phyloP scores from a whole-genome alignment of 2,113 vertebrate species.

The Naja naja region DNA sequence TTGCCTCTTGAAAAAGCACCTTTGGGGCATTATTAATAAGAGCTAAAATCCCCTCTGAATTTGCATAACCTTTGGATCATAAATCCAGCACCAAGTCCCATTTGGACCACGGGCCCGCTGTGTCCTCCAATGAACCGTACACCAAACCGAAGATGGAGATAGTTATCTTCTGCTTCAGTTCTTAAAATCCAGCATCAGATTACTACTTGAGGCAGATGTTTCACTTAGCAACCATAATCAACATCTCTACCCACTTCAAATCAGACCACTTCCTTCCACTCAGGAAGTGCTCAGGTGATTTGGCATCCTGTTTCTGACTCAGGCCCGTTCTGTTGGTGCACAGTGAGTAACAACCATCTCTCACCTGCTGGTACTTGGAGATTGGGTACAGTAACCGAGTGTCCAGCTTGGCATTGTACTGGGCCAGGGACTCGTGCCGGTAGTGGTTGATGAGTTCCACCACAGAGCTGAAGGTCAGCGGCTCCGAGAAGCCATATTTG shows the following conservation, averaged over 20 bases:
- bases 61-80: neutral
- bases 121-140: neutral
- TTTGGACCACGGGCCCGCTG: neutral
- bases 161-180: neutral
- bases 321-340: neutral
- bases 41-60: neutral
- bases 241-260: neutral
- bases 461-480: constrained; percentile 75
- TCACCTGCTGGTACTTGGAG: constrained; percentile 82
- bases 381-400: constrained; percentile 78
- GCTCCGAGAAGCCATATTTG: constrained; percentile 80
- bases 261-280: neutral
- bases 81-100: neutral
- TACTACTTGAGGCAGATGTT: neutral
- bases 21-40: neutral
- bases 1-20: too few species aligned
- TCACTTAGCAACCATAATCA: neutral
- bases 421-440: constrained; percentile 77
- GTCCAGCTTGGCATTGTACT: constrained; percentile 82
- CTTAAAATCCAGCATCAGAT: neutral
- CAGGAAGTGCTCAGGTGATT: neutral
- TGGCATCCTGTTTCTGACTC: neutral
- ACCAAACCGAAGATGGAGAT: neutral
- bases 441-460: constrained; percentile 82
- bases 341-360: neutral